Evolutionary conservation across 2,797 vertebrate genomes (phyloP).

Genomic region (Sebastes kiyomatsui): DNA sequence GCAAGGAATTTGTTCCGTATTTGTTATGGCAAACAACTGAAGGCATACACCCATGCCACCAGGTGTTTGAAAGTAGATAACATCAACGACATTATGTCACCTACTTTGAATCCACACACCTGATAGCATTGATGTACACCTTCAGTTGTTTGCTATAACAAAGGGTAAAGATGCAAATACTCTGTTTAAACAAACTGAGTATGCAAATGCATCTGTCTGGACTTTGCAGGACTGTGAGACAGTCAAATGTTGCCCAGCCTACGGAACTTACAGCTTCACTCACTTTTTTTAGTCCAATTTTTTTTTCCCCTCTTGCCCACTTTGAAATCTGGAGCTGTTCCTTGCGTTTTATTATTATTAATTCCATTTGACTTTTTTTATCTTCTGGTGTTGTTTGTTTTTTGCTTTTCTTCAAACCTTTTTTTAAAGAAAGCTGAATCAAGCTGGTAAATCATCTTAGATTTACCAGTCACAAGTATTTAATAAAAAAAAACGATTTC

Average conservation of each 20-base stretch:
- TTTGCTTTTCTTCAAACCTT: not conserved
- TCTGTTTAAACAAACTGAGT: not conserved
- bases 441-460: not conserved
- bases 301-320: not conserved
- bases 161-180: not conserved
- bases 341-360: not conserved
- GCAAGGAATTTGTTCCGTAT: not conserved
- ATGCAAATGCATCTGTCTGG: not conserved
- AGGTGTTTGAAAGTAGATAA: not conserved
- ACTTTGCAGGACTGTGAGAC: not conserved
- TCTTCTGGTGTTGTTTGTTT: not conserved
- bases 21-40: not conserved
- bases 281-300: not conserved
- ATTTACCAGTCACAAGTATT: not conserved
- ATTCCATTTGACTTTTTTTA: not conserved
- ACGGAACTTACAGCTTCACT: not conserved
- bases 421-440: not conserved
- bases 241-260: not conserved
- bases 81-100: not conserved
- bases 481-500: too few species aligned
- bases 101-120: not conserved
- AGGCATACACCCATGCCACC: not conserved
- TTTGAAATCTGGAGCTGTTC: not conserved
- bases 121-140: not conserved
- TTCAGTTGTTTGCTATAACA: not conserved